phyloP scores from a whole-genome alignment of 2,797 vertebrate species.

The Eulemur mongoz region DNA sequence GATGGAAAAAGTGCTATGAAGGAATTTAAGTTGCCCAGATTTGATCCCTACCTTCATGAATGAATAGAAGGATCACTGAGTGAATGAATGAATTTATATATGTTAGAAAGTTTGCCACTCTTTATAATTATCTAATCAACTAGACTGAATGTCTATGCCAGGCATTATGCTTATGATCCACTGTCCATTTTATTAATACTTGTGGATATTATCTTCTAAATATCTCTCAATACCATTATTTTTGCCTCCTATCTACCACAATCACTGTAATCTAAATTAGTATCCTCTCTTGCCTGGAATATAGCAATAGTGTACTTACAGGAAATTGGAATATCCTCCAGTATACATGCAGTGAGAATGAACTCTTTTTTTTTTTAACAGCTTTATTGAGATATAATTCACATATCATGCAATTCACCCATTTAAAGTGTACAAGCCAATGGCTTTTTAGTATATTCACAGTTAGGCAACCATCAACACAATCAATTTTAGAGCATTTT shows the following conservation, averaged over 20 bases:
- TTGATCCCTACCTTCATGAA: background rate
- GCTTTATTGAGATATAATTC: background rate
- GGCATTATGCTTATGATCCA: background rate
- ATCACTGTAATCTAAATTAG: background rate
- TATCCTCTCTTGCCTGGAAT: background rate
- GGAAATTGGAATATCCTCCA: background rate
- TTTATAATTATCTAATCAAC: background rate
- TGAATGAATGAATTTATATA: background rate
- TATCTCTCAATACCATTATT: background rate
- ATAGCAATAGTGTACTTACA: background rate
- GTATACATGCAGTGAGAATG: background rate
- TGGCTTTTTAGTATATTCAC: background rate
- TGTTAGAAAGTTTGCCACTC: background rate
- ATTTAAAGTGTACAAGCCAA: background rate
- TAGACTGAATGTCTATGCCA: background rate
- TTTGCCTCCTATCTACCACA: background rate
- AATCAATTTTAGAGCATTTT: background rate
- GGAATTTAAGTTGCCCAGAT: background rate
- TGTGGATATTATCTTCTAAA: background rate
- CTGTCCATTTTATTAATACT: background rate
- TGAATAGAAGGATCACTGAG: background rate
- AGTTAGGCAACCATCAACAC: background rate
- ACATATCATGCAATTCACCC: background rate
- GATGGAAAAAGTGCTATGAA: background rate
- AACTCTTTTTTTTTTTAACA: background rate